Base-by-base conservation (phyloP, 2,888 invertebrate species). In the Falcaria lacertinaria region DNA sequence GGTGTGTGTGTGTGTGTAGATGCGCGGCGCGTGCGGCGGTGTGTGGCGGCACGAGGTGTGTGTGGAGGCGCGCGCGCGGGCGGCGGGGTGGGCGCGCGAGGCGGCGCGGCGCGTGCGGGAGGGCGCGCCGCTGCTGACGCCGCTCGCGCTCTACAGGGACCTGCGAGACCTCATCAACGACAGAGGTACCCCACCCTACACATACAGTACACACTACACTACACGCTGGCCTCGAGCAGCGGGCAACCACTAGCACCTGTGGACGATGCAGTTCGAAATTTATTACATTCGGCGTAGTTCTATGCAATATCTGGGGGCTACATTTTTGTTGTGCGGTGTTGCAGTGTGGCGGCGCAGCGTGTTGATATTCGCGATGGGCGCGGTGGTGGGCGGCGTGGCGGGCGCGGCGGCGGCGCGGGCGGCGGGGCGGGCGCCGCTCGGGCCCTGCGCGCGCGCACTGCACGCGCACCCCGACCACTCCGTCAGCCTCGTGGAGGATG, bases 271-370 rank as follows among this genome's bases (percentile, higher is more conserved):
- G n/a, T n/a, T n/a, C n/a, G n/a, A n/a, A n/a, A n/a, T n/a, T n/a
- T n/a, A n/a, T n/a, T n/a, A n/a, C n/a, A n/a, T n/a, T n/a, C n/a
- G n/a, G n/a, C n/a, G n/a, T n/a, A n/a, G n/a, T n/a, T n/a, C n/a
- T n/a, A n/a, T n/a, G n/a, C n/a, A n/a, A n/a, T n/a, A n/a, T n/a
- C n/a, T n/a, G n/a, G n/a, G n/a, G n/a, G n/a, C n/a, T n/a, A n/a
- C n/a, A n/a, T n/a, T n/a, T n/a, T n/a, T n/a, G n/a, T n/a, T n/a
- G n/a, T n/a, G 32, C 35, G 32, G 15, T 11, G 15, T 51, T 54
- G 0, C 63, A 89, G 89, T 89, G 51, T 89, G 89, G 89, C 83
- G 89, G 0, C 82, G 81, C 40, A 83, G 83, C 39, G 62, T 87
- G 60, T n/a, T 86, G 15, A 69, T 90, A 32, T 89, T 90, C 62